Evolutionary conservation across 2,797 vertebrate species (phyloP).

Genomic region (Onychomys arenicola): DNA sequence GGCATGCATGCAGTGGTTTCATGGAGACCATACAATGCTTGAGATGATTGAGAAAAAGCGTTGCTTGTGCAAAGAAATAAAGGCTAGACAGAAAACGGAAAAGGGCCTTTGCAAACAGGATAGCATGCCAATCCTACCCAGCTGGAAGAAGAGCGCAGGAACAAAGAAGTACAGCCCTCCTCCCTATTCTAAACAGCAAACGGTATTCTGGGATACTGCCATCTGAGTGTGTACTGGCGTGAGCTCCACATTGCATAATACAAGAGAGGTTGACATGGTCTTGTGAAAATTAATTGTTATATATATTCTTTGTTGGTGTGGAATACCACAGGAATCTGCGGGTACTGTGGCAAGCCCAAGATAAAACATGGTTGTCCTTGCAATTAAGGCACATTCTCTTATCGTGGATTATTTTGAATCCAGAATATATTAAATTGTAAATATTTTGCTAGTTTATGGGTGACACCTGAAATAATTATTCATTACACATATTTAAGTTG

Average conservation of each 20-base stretch:
- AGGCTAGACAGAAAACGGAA: constrained; percentile 95
- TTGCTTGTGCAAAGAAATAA: constrained; percentile 97
- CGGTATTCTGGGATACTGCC: constrained; percentile 99
- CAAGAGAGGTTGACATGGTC: constrained; percentile 77
- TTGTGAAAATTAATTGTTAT: constrained; percentile 77
- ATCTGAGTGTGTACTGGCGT: constrained; percentile 91
- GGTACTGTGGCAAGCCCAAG: constrained; percentile 79
- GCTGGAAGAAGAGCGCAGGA: constrained; percentile 94
- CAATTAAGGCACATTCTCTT: constrained; percentile 84
- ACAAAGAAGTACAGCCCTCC: constrained; percentile 97
- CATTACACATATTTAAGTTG: constrained; percentile 84
- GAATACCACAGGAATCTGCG: constrained; percentile 60
- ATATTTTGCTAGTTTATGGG: constrained; percentile 88
- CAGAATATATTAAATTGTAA: constrained; percentile 89
- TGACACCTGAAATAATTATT: constrained; percentile 84
- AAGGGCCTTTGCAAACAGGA: constrained; percentile 96
- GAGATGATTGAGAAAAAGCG: constrained; percentile 99
- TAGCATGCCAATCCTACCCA: constrained; percentile 92
- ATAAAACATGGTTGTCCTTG: constrained; percentile 80
- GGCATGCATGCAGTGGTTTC: constrained; percentile 97
- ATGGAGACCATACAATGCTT: constrained; percentile 98
- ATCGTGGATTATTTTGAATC: constrained; percentile 88
- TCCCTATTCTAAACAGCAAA: constrained; percentile 96
- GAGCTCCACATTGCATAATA: constrained; percentile 54
- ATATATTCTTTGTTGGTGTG: constrained; percentile 78